Base-by-base conservation (phyloP, 2,113 vertebrate species). In the Nanorana parkeri region DNA sequence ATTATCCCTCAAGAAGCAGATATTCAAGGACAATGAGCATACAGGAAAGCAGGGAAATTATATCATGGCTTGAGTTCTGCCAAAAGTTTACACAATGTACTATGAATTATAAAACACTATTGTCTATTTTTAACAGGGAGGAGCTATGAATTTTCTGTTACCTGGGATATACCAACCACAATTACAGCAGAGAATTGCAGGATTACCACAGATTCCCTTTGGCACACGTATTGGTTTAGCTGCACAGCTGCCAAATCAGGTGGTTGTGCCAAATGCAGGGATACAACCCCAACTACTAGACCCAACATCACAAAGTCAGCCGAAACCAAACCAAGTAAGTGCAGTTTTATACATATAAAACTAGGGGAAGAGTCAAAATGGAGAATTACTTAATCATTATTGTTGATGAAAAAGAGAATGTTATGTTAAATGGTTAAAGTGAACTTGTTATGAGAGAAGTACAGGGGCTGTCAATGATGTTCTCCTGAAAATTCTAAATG, bases 121-220 rank as follows among this genome's bases (percentile, higher is more conserved):
- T 64, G 36, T 29, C 19, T 16, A 17, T 64, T 3, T 67, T 32
- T 6, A 17, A 32, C 47, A 78, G 76, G 76, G 63, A 3, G 26
- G 63, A 17, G 63, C 63, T 4, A 78, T 78, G 76, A 78, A 67
- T 65, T 26, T 78, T 5, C 24, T 78, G 16, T 36, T 78, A 20
- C 76, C 76, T 66, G 63, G 76, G 19, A 24, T 78, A 20, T 65
- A 66, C 55, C 76, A 67, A 26, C 41, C 47, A 21, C 76, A 67
- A 7, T 17, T 67, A 5, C 61, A 64, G 41, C 26, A 28, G 1
- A 64, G 56, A 23, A 52, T 51, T 2, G 32, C 41, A 65, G 76
- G 61, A 32, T 20, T 78, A 24, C 47, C 63, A n/a, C 76, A 67
- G 26, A 29, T 55, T 17, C 41, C 51, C 15, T 74, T 74, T 74